These are phyloP conservation scores for Dendrolimus houi DNA, from an alignment of 2,888 invertebrate genomes.

Conservation along the genomic window DNA sequence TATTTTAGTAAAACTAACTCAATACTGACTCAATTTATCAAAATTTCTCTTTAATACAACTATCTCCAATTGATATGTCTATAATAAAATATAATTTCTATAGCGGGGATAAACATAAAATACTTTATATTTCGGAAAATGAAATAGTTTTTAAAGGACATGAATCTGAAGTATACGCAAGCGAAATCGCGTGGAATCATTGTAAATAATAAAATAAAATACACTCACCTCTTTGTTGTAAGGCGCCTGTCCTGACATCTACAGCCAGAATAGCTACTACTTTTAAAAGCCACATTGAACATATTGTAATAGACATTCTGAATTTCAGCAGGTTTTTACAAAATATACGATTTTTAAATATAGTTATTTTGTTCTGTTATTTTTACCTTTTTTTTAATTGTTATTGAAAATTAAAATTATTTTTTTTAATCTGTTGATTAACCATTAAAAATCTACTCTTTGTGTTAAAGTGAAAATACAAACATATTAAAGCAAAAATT, in stretches of 20 bases:
- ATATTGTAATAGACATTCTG: constrained; percentile 24
- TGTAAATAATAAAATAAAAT: neutral
- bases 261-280: constrained; percentile 38
- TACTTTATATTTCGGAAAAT: too few relatives aligned
- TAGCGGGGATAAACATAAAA: too few relatives aligned
- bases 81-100: too few relatives aligned
- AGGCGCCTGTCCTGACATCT: constrained; percentile 45
- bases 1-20: too few relatives aligned
- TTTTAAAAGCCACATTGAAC: constrained; percentile 45
- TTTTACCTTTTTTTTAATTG: neutral
- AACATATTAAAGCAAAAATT: too few relatives aligned
- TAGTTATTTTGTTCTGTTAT: neutral
- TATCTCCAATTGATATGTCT: too few relatives aligned
- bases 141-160: too few relatives aligned
- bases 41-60: too few relatives aligned
- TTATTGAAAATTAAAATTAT: neutral
- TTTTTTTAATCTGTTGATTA: neutral
- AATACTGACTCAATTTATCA: too few relatives aligned
- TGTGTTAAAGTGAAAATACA: too few relatives aligned
- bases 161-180: too few relatives aligned
- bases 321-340: neutral
- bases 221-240: constrained; percentile 42
- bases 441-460: neutral
- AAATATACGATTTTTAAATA: neutral
- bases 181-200: neutral